Evolutionary conservation across 2,113 vertebrate species (phyloP), one percentile per base, ranked within the genome.

Genomic region (Pangasianodon gigas): DNA sequence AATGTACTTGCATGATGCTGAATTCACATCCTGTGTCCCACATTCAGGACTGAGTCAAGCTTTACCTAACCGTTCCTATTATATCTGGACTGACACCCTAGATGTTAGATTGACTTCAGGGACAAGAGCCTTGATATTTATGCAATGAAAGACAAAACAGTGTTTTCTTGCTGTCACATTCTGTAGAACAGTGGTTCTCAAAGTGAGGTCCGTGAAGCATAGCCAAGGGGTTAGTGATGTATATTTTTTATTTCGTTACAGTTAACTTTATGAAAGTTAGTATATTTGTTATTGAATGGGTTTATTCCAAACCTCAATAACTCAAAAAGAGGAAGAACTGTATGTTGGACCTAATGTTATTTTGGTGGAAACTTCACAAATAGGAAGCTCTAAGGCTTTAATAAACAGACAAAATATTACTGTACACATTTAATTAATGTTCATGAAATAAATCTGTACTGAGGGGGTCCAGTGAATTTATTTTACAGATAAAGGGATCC

Each of bases 81-180:
- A 84, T 69, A 41, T 46, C 44, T 54, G n/a, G 82, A 56, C 86
- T 85, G 56, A 62, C 58, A 80, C 6, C 4, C 1, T 24, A 32
- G 62, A n/a, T 58, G 86, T 91, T 86, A 91, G 77, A 69, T 91
- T 92, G 90, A 89, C 93, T 95, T 96, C 96, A 96, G 94, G 95
- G 94, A 95, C 93, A 71, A 92, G 88, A 88, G 93, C 92, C 91
- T 90, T 90, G 89, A 92, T 91, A 87, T 94, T 95, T 95, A 95
- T 95, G 95, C 94, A 96, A 95, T 91, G 91, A 94, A 93, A 84
- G 89, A 90, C 85, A 90, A 87, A 89, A 92, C 74, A 82, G 87
- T 88, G 90, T 93, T 95, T 41, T 89, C 58, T 91, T 93, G 83
- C 90, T 88, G 56, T 37, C 16, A 52, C 37, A n/a, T 52, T 54